Base-by-base conservation (phyloP, 2,113 vertebrate species). In the Tragulus kanchil region DNA sequence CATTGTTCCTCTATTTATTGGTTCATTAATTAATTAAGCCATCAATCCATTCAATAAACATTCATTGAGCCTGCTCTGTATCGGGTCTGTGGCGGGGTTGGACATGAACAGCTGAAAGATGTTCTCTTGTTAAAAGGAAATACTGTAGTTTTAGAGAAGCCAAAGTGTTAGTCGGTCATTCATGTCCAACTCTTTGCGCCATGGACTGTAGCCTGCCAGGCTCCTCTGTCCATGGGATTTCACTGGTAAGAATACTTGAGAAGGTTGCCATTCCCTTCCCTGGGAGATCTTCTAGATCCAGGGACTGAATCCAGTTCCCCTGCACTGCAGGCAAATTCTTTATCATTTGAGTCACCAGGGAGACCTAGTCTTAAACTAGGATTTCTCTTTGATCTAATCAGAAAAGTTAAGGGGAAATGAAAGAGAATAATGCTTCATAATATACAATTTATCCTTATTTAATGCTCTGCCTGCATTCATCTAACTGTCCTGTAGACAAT, bases 121-220 rank as follows among this genome's bases (percentile, higher is more conserved):
- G 86, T 25, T n/a, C n/a, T n/a, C n/a, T 85, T 64, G 62, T 61
- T 89, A 50, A 83, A 71, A 86, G n/a, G 4, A 83, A 86, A 87
- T 83, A 48, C 75, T 19, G 9, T 73, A 59, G 23, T 26, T 52
- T 58, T 81, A n/a, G 3, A 90, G 21, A 90, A 36, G 36, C 36
- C 36, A 36, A 36, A 36, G 36, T 36, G 36, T 36, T 36, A 36
- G 36, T 36, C 36, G 36, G 36, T 36, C 36, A 36, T 36, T 36
- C 36, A 36, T 36, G 36, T 36, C 36, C 36, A 36, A 36, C 36
- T 36, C 36, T 36, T 36, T 36, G 2, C 36, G 36, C 36, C 36
- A 36, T 36, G 36, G 36, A 36, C 36, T 36, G 36, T 36, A 36
- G 36, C 2, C 36, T 36, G 36, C 36, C 36, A 36, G 36, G 36